Evolutionary conservation across 2,113 vertebrate genomes (phyloP).

Genomic region (Gallinago media): DNA sequence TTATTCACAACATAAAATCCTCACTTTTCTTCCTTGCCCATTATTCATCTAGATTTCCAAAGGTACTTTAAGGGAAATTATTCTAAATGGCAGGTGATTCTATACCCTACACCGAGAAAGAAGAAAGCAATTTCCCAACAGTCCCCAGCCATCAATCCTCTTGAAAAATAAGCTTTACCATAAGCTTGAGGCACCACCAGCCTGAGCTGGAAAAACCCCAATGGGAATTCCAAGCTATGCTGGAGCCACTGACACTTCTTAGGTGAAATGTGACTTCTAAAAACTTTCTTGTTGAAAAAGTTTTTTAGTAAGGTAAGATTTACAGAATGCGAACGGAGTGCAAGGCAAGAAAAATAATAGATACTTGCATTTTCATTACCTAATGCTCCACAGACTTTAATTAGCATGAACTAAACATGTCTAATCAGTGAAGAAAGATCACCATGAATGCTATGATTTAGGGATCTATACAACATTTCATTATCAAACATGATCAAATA

Average conservation of each 20-base stretch:
- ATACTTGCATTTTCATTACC: neutral
- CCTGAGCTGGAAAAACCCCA: neutral
- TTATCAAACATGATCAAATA: neutral
- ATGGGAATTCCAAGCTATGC: neutral
- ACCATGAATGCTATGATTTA: neutral
- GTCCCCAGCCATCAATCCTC: neutral
- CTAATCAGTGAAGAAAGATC: neutral
- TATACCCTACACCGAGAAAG: neutral
- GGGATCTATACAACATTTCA: neutral
- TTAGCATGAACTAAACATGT: neutral
- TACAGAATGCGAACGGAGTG: neutral
- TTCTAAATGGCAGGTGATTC: neutral
- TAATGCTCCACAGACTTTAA: neutral
- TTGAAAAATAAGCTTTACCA: neutral
- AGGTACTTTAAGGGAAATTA: neutral
- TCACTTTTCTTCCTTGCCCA: neutral
- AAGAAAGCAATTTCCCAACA: constrained; percentile 1
- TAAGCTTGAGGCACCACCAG: neutral
- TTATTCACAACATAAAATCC: neutral
- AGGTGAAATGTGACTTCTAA: neutral
- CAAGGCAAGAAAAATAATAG: neutral
- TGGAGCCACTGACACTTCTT: neutral
- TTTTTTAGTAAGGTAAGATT: neutral
- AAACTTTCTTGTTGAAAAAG: neutral
- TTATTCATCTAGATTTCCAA: constrained; percentile 5